These are phyloP conservation scores for Cydia splendana DNA, from an alignment of 1,140 invertebrate species.

Conservation along the genomic window DNA sequence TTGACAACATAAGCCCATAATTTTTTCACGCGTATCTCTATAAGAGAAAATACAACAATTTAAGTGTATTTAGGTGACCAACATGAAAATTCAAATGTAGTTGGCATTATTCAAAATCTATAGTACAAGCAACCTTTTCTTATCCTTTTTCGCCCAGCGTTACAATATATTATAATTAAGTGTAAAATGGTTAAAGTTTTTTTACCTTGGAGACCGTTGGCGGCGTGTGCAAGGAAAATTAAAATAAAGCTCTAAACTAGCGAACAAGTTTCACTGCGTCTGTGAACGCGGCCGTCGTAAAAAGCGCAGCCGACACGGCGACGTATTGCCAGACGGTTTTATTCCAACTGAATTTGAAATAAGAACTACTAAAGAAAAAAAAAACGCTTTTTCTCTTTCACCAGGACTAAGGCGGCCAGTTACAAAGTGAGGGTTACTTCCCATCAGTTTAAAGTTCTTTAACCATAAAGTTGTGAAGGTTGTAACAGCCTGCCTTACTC, in stretches of 20 bases:
- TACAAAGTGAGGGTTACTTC: conserved; percentile 32
- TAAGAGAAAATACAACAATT: too few species aligned
- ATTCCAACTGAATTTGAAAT: conserved; percentile 43
- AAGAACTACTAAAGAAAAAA: conserved; percentile 30
- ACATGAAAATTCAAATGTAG: too few species aligned
- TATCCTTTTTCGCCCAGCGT: too few species aligned
- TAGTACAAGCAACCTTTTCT: too few species aligned
- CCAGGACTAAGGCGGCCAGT: conserved; percentile 27
- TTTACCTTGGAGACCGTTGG: conserved; percentile 46
- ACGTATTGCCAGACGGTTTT: conserved; percentile 62
- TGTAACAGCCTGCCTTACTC: conserved; percentile 15
- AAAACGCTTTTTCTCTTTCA: conserved; percentile 25
- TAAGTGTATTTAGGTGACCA: too few species aligned
- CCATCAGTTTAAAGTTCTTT: conserved; percentile 16
- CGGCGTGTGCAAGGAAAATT: conserved; percentile 63
- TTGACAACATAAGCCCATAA: too few species aligned
- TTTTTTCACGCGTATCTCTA: too few species aligned
- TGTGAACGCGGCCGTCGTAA: conserved; percentile 55
- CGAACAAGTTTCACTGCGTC: conserved; percentile 66
- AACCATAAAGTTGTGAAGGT: conserved; percentile 30
- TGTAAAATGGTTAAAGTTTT: conserved; percentile 51
- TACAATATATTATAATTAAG: conserved; percentile 45
- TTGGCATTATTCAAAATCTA: too few species aligned
- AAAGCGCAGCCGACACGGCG: conserved; percentile 51
- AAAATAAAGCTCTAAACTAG: conserved; percentile 75